Conservation (phyloP, 2,888 invertebrate genomes). For the Tinea pellionella region DNA sequence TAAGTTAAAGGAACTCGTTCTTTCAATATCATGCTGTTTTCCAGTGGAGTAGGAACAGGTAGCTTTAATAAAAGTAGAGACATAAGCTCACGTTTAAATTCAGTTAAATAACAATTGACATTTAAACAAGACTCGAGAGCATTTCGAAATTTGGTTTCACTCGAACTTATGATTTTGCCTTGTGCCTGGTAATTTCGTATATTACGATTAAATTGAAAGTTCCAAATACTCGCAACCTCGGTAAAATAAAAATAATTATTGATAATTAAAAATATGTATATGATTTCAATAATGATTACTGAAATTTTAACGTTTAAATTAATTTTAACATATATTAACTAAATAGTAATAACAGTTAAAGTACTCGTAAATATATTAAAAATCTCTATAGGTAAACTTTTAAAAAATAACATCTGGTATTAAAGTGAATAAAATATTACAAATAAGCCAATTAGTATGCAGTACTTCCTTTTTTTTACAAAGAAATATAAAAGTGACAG, state of each 20-base stretch:
- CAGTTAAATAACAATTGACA: slow-evolving; percentile 17
- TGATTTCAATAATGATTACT: background rate
- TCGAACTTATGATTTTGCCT: background rate
- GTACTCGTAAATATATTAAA: no score
- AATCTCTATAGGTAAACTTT: no score
- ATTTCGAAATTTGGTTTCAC: slow-evolving; percentile 15
- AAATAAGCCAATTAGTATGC: no score
- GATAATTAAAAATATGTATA: background rate
- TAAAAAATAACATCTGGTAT: no score
- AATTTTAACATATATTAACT: no score
- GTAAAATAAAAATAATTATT: background rate
- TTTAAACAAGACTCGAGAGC: slow-evolving; percentile 14
- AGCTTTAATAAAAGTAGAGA: slow-evolving; percentile 5
- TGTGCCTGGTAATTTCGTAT: background rate
- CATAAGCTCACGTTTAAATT: background rate
- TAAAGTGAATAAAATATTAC: no score
- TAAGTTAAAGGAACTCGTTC: slow-evolving; percentile 12
- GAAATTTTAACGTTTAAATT: no score
- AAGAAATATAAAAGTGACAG: background rate
- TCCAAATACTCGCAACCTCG: background rate
- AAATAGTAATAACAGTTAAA: no score
- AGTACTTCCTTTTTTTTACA: no score
- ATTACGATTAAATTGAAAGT: background rate
- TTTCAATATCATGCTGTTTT: background rate
- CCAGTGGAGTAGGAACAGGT: slow-evolving; percentile 5